Percentiles rank a stretch among this genome's conserved stretches.
phyloP scores from a whole-genome alignment of 1,140 invertebrate species.

The Cyclargus thomasi region DNA sequence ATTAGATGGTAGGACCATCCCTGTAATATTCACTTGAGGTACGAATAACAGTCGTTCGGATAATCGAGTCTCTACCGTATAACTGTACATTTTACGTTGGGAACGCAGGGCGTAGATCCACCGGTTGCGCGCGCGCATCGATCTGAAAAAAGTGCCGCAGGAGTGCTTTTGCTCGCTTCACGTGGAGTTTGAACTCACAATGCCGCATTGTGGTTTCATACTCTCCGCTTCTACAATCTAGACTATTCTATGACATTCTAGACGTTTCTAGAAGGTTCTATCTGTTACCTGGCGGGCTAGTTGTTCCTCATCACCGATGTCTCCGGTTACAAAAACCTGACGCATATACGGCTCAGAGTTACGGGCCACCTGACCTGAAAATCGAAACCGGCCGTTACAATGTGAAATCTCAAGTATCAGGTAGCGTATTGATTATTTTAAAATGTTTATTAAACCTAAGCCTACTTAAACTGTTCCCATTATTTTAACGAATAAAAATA shows the following conservation, averaged over 20 bases:
- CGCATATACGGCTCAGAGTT: slow-evolving; percentile 96
- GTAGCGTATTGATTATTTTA: not conserved
- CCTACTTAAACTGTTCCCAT: not conserved
- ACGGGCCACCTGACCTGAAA: slow-evolving; percentile 85
- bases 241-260: not conserved
- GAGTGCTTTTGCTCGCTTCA: slow-evolving; percentile 49
- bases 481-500: not conserved
- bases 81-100: slow-evolving; percentile 52
- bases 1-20: no score
- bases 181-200: slow-evolving; percentile 58
- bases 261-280: slow-evolving; percentile 20
- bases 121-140: slow-evolving; percentile 43
- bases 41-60: not conserved
- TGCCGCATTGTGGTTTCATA: slow-evolving; percentile 58
- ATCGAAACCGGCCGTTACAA: slow-evolving; percentile 52
- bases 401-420: no score
- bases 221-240: slow-evolving; percentile 16
- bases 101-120: slow-evolving; percentile 37
- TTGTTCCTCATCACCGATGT: slow-evolving; percentile 77
- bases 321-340: slow-evolving; percentile 91
- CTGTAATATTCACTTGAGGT: no score
- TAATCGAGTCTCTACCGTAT: not conserved
- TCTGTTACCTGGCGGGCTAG: slow-evolving; percentile 78
- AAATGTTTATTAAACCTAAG: not conserved
- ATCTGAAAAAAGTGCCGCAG: slow-evolving; percentile 67